Percentiles rank a stretch among this genome's conserved stretches.
phyloP scores from a whole-genome alignment of 2,113 vertebrate species.

The Bos taurus region ARS-UCD2.0 NC_037329.1:128082501-128083000 shows the following conservation, averaged over 20 bases:
- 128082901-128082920: not conserved
- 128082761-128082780: too few relatives aligned
- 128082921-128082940: not conserved
- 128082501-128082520: not conserved
- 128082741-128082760: rapidly evolving
- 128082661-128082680: not conserved
- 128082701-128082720: not conserved
- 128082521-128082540: not conserved
- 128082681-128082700: not conserved
- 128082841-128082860: not conserved
- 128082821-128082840: not conserved
- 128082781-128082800: rapidly evolving
- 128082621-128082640: not conserved
- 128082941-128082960: not conserved
- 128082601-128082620: not conserved
- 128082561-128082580: not conserved
- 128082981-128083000: not conserved
- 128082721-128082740: not conserved
- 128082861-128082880: not conserved
- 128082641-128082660: not conserved
- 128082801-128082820: not conserved
- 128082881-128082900: not conserved
- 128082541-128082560: not conserved
- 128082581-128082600: not conserved
- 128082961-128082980: not conserved